phyloP scores from a whole-genome alignment of 64 coral and sea anemone genomes.

The Orbicella faveolata region DNA sequence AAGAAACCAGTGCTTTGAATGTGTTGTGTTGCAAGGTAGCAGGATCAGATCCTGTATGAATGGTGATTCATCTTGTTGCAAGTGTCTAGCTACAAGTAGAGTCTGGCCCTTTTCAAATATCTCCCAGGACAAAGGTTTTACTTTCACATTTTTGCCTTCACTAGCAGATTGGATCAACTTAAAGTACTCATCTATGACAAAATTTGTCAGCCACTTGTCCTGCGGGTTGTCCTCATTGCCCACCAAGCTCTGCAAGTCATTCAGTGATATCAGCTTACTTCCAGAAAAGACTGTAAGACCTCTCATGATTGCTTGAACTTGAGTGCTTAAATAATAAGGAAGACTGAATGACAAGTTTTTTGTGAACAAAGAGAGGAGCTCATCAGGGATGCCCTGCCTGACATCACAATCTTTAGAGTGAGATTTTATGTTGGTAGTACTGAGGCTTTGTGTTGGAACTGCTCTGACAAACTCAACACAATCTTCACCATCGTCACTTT shows the following conservation, averaged over 20 bases:
- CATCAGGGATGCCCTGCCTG: too few relatives aligned
- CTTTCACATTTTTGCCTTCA: conserved; percentile 28
- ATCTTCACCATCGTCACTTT: too few relatives aligned
- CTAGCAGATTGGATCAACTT: conserved; percentile 68
- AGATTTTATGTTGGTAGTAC: too few relatives aligned
- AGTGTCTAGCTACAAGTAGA: conserved; percentile 33
- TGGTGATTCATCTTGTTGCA: conserved; percentile 49
- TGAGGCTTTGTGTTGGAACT: too few relatives aligned
- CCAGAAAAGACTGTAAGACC: background rate
- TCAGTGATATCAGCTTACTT: too few relatives aligned
- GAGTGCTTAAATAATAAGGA: too few relatives aligned
- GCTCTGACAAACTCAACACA: too few relatives aligned
- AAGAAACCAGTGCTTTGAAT: conserved; percentile 63
- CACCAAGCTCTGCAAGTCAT: too few relatives aligned
- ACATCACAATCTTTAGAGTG: too few relatives aligned
- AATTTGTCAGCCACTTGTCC: conserved; percentile 67
- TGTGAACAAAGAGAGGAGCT: too few relatives aligned
- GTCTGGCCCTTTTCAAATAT: conserved; percentile 52
- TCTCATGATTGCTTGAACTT: background rate
- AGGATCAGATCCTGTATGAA: conserved; percentile 45
- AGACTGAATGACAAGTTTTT: too few relatives aligned
- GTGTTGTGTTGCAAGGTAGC: conserved; percentile 45
- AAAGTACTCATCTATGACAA: conserved; percentile 64
- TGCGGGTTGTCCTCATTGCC: background rate
- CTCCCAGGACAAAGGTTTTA: conserved; percentile 61